These are phyloP conservation scores for Ernsta delagoae DNA, from an alignment of 2,888 invertebrate species.

Conservation along the genomic window DNA sequence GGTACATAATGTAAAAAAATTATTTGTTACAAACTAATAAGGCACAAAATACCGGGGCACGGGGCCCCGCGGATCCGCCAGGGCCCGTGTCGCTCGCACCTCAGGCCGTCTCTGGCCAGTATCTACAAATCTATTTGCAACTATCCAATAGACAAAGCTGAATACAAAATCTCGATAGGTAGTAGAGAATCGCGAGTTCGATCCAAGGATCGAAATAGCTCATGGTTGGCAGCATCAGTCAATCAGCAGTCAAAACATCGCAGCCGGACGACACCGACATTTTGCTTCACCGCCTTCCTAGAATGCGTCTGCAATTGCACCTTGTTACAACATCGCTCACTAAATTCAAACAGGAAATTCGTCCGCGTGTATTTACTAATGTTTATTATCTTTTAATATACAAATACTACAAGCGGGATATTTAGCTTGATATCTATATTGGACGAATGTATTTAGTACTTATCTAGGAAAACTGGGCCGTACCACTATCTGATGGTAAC, in stretches of 20 bases:
- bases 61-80: no score
- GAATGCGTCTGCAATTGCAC: conserved; percentile 52
- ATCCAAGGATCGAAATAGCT: conserved; percentile 43
- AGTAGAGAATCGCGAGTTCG: conserved; percentile 17
- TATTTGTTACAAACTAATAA: no score
- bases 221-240: conserved; percentile 66
- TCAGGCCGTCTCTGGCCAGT: no score
- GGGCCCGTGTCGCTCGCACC: no score
- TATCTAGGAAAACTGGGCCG: no score
- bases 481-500: no score
- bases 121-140: no score
- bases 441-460: not conserved
- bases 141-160: no score
- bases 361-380: conserved; percentile 10
- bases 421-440: not conserved
- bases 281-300: conserved; percentile 59
- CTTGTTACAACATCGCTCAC: conserved; percentile 28
- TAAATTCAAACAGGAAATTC: conserved; percentile 45
- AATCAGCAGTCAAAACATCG: conserved; percentile 79
- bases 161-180: conserved; percentile 18
- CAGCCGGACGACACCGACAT: conserved; percentile 48
- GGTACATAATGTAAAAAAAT: no score
- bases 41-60: no score
- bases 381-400: conserved; percentile 2
- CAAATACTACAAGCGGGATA: conserved; percentile 3